Percentiles rank a stretch among this genome's conserved stretches.
Evolutionary conservation across 2,888 invertebrate genomes (phyloP).

Genomic region (Homarus gammarus): DNA sequence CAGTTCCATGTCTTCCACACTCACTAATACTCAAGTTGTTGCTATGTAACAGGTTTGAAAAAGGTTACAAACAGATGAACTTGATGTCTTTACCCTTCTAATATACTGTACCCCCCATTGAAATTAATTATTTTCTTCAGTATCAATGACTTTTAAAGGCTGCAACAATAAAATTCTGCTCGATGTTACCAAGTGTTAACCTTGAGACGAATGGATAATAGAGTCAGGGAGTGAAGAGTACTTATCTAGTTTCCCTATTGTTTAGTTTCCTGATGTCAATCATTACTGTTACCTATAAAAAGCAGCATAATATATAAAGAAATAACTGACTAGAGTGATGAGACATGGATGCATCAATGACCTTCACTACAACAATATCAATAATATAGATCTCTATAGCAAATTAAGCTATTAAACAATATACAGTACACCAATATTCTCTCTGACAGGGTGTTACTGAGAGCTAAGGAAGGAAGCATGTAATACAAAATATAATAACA

Average conservation of each 20-base stretch:
- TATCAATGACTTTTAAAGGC: neutral
- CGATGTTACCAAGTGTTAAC: neutral
- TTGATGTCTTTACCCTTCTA: neutral
- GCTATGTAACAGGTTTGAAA: neutral
- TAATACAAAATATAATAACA: slow-evolving; percentile 24
- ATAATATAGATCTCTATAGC: slow-evolving; percentile 11
- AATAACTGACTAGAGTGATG: slow-evolving; percentile 23
- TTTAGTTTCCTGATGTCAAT: neutral
- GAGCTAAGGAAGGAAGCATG: neutral
- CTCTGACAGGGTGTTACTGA: neutral
- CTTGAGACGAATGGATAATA: neutral
- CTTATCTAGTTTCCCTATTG: too few relatives aligned
- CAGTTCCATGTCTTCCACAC: neutral
- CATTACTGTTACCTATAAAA: neutral
- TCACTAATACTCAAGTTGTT: neutral
- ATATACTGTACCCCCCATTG: neutral
- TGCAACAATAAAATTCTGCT: neutral
- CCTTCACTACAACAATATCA: slow-evolving; percentile 28
- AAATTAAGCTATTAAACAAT: slow-evolving; percentile 14
- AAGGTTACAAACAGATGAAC: neutral
- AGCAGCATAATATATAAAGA: neutral
- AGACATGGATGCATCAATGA: slow-evolving; percentile 12
- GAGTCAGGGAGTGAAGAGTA: neutral
- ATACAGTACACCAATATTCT: slow-evolving; percentile 27
- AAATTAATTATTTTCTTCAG: neutral